Evolutionary conservation across 2,113 vertebrate genomes (phyloP).

Genomic region (Marmota flaviventris): DNA sequence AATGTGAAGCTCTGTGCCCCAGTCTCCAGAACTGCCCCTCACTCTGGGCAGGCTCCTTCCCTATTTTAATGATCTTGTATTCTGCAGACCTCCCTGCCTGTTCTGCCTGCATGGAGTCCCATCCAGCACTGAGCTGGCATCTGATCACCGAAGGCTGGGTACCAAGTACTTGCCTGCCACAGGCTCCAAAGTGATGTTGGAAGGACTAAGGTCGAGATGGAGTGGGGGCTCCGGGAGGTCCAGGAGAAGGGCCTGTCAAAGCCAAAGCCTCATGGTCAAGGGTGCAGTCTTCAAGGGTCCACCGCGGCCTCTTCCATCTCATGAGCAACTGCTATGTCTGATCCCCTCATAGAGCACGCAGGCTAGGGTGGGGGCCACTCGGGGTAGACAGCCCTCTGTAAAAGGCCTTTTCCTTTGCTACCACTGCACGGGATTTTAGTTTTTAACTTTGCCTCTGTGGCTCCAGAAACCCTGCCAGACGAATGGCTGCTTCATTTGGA

Average conservation of each 20-base stretch:
- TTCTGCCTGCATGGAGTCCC: not conserved
- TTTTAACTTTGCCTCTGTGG: slow-evolving; percentile 61
- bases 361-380: not conserved
- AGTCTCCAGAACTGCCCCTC: too few relatives aligned
- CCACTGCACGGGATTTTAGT: not conserved
- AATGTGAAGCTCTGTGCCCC: not conserved
- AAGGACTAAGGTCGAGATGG: not conserved
- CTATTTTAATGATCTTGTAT: accelerated
- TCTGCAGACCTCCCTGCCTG: not conserved
- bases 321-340: too few relatives aligned
- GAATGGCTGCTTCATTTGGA: slow-evolving; percentile 57
- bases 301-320: not conserved
- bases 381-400: not conserved
- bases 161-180: not conserved
- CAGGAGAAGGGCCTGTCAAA: not conserved
- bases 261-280: not conserved
- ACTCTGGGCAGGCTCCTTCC: accelerated
- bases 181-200: not conserved
- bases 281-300: not conserved
- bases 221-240: not conserved
- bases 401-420: slow-evolving; percentile 67
- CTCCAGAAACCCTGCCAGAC: slow-evolving; percentile 66
- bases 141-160: not conserved
- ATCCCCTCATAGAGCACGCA: not conserved
- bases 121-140: too few relatives aligned